Evolutionary conservation across 2,113 vertebrate genomes (phyloP), one percentile per base, ranked within the genome.

Genomic region (Sylvietta virens): DNA sequence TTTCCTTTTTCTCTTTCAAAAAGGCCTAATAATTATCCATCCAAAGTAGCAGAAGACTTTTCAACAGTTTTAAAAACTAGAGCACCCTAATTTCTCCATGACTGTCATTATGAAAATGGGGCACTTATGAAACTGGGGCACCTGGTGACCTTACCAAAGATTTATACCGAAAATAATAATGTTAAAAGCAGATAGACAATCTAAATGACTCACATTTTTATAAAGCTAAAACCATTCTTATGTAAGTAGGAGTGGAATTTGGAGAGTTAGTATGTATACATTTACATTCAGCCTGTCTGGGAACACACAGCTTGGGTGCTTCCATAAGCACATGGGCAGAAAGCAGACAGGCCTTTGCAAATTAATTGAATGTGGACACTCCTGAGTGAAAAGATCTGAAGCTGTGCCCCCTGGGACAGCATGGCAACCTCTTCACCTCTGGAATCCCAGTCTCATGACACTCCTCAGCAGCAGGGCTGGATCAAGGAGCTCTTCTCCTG

Each of bases 381-480:
- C 70, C 11, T 65, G 37, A 23, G 6, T 20, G 57, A 82, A 48
- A 45, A 67, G 44, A 57, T 10, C 11, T 16, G 61, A 82, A 60
- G 8, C 10, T 56, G 33, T 48, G n/a, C 30, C 22, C 39, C 3
- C 6, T 0, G 1, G 19, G 30, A 27, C 12, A 35, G 11, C 24
- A 54, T 13, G 10, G 33, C 31, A 86, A 13, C 19, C 9, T 37
- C 40, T 60, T 47, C 11, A 16, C 35, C 27, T 2, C 1, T 0
- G 2, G 17, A 17, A 15, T 4, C 1, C 1, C 16, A 16, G 6
- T 24, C 57, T 26, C 33, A 5, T 27, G 48, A 7, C 20, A 28
- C 0, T 0, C 12, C 40, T 72, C 37, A 69, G 37, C 15, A 64
- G 37, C 44, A 64, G 0, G 3, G 20, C 15, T 42, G 10, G 3